Evolutionary conservation across 2,888 invertebrate genomes (phyloP), one percentile per base, ranked within the genome.

Genomic region (Nezara viridula): DNA sequence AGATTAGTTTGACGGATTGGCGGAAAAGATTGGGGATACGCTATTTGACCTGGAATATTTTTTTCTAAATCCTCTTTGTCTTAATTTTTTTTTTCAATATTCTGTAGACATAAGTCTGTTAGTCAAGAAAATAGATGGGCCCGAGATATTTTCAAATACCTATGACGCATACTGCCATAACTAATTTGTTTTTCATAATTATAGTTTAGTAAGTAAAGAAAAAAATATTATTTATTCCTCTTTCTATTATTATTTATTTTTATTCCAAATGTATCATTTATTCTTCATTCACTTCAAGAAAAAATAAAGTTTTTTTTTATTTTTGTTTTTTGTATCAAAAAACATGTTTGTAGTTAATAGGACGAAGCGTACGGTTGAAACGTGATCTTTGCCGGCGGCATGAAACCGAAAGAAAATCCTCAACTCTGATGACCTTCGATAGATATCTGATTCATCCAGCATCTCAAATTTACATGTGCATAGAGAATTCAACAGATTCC

Each of bases 1-100:
- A 81, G 81, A 81, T 81, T 81, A 81, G 81, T 81, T 81, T 81
- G 81, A 81, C 24, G 44, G 81, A 81, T 81, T 81, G 81, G 81
- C 81, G 81, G 81, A 81, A 81, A 81, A 81, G 81, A 81, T 81
- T 81, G 81, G 81, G 81, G 4, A 24, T n/a, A n/a, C n/a, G 24
- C 44, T 81, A 81, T 81, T 81, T 81, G 81, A 81, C 81, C 81
- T 81, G 81, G 81, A 40, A 44, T 81, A 5, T 77, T 81, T 40
- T 81, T 81, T 81, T n/a, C 24, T 14, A n/a, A 44, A 81, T 44
- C 44, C 40, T 6, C n/a, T 81, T 81, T 81, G 81, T 81, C 81
- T 81, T 81, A 44, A 14, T 19, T 81, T 81, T 81, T 81, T 44
- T 40, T 44, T 6, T 44, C 81, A 3, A 47, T 44, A 81, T 44